Evolutionary conservation across 2,113 vertebrate genomes (phyloP), one percentile per base, ranked within the genome.

Genomic region (Glaucidium brasilianum): DNA sequence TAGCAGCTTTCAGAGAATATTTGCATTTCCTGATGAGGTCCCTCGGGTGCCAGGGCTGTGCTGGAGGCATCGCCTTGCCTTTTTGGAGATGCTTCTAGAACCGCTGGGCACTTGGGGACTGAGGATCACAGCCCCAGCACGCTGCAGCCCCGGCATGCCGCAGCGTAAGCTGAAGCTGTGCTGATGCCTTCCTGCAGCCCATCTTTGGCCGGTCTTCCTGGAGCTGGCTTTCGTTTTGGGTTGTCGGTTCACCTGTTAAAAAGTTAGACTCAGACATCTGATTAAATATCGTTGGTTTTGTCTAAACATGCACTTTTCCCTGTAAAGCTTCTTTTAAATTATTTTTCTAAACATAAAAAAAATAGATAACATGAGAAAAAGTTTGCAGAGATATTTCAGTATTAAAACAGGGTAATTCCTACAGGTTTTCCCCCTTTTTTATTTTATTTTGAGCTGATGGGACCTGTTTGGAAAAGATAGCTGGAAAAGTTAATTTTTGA

Each of bases 401-500:
- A 72, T 85, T 81, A 80, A 91, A 59, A 5, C 68, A 49, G 74
- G 86, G 83, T n/a, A 43, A 39, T 60, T 84, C 79, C 72, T 80
- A 26, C 43, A 32, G 56, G 35, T 55, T 60, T 76, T 27, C 0
- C 16, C 10, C 6, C 5, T 43, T n/a, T 27, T 76, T 29, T 60
- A 45, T 80, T 94, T 88, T 90, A 66, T 73, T 91, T 64, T n/a
- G 69, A 79, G 67, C 21, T 45, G 35, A 83, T 96, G 91, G 55
- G 52, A 85, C 78, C 58, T 11, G 30, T 66, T 81, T 63, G 77
- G 85, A 84, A 86, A 80, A 71, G 77, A 86, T 45, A 87, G 66
- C 75, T 95, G 88, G 85, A 81, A 81, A 81, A 96, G 91, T 94
- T 96, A 90, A 93, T 97, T 59, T 96, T 95, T 86, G 93, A 90